These are phyloP conservation scores for Tangara arthus DNA, from an alignment of 2,797 vertebrate genomes.

Conservation along the genomic window DNA sequence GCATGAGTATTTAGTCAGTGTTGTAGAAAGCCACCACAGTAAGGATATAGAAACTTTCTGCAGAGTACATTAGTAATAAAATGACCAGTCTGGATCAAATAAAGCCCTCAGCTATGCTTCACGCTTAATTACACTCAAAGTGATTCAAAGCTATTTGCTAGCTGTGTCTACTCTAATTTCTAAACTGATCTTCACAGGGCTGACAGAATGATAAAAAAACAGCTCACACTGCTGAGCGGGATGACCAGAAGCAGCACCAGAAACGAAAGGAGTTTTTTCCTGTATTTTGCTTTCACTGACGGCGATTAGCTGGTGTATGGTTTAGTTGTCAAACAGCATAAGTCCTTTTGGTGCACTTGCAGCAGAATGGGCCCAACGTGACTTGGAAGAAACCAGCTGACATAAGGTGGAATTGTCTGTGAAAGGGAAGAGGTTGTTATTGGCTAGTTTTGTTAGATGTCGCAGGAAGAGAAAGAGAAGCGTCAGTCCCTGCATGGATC, in stretches of 20 bases:
- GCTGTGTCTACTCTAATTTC: conserved; percentile 50
- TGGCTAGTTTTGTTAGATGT: conserved; percentile 65
- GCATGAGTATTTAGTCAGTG: neutral
- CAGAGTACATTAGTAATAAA: conserved; percentile 21
- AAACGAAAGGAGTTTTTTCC: neutral
- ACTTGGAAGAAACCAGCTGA: conserved; percentile 69
- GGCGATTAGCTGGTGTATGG: neutral
- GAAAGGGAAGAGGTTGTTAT: conserved; percentile 62
- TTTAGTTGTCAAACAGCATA: conserved; percentile 59
- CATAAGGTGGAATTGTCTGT: conserved; percentile 72
- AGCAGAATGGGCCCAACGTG: neutral
- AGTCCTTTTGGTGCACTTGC: conserved; percentile 50
- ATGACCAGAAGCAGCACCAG: conserved; percentile 16
- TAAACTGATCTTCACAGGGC: conserved; percentile 3
- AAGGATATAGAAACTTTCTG: neutral
- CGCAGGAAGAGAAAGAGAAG: conserved; percentile 52
- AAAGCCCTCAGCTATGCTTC: conserved; percentile 56
- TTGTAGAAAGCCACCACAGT: neutral
- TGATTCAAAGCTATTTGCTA: conserved; percentile 58
- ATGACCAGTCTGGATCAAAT: conserved; percentile 60
- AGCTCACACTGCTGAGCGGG: neutral
- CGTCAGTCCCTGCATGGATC: conserved; percentile 56
- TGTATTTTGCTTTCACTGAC: neutral
- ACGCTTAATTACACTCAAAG: conserved; percentile 56
- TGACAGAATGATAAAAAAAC: conserved; percentile 9